Base-by-base conservation (phyloP, 2,888 invertebrate genomes). In the Galerucella calmariensis region DNA sequence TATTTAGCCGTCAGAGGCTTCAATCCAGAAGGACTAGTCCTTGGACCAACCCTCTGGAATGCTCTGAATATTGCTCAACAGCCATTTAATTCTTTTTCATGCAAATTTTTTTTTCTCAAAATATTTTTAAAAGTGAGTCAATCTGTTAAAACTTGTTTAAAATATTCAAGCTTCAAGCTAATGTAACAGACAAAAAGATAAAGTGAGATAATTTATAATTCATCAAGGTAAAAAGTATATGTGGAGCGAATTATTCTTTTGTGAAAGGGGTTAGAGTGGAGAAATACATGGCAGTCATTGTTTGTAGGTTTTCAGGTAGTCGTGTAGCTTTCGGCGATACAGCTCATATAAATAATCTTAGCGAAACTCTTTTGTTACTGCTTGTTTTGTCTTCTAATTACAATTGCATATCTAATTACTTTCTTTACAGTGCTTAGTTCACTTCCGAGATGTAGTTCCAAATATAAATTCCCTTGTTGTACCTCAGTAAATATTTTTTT, bases 341-440 rank as follows among this genome's bases (percentile, higher is more conserved):
- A 69, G 62, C 63, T 62, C 67, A 46, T 76, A 78, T 73, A 76
- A 73, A 78, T 76, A 75, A 74, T 78, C 77, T 75, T 77, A 69
- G 73, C 66, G 68, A 73, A 77, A 75, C 77, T 77, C 75, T 75
- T 77, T 77, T 77, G 75, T 77, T 70, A 44, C 65, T 59, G 67
- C 53, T 75, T 75, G 75, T 73, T 67, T 63, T 67, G 59, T 67
- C 53, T 75, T 75, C 72, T 75, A 75, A 77, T 77, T 73, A 73
- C 61, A 69, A 73, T 62, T 67, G 75, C 75, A 77, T 75, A 75
- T 69, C 70, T 73, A 77, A 73, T 77, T 71, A 70, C 69, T 62
- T 62, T 14, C n/a, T 56, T 11, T 65, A 71, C 70, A 10, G 70
- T 56, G 63, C 20, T 20, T 20, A 16, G 16, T 56, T 16, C 16